These are phyloP conservation scores for Malthinus seriepunctatus DNA, from an alignment of 2,888 invertebrate species.

Conservation along the genomic window DNA sequence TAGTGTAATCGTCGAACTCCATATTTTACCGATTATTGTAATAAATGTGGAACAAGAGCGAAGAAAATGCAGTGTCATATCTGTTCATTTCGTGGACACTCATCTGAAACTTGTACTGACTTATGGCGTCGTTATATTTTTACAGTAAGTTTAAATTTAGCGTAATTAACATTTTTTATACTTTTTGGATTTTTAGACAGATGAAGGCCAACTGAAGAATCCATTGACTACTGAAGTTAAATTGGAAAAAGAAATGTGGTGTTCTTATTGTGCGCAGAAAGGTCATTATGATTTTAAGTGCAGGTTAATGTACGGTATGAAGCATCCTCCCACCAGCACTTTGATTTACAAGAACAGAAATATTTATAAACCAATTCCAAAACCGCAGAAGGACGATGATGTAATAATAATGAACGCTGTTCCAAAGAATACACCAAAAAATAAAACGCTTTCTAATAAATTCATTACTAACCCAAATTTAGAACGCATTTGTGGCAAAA, in stretches of 20 bases:
- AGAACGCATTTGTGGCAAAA: too few relatives aligned
- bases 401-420: too few relatives aligned
- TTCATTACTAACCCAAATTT: too few relatives aligned
- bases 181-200: conserved; percentile 39
- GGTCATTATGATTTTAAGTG: conserved; percentile 52
- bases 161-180: not conserved
- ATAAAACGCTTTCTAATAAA: too few relatives aligned
- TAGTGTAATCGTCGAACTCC: conserved; percentile 69
- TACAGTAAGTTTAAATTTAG: conserved; percentile 59
- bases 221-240: conserved; percentile 17
- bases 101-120: conserved; percentile 67
- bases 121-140: conserved; percentile 76
- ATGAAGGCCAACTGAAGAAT: conserved; percentile 41
- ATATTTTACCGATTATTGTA: conserved; percentile 63
- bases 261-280: conserved; percentile 54
- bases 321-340: conserved; percentile 40
- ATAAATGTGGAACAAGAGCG: conserved; percentile 61
- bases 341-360: conserved; percentile 38
- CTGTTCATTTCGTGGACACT: conserved; percentile 69
- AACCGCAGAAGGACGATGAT: too few relatives aligned
- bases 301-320: conserved; percentile 36
- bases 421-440: too few relatives aligned
- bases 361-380: conserved; percentile 24
- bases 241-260: conserved; percentile 43
- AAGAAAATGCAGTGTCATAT: conserved; percentile 58